phyloP scores from a whole-genome alignment of 2,888 invertebrate species.

The Penaeus monodon region DNA sequence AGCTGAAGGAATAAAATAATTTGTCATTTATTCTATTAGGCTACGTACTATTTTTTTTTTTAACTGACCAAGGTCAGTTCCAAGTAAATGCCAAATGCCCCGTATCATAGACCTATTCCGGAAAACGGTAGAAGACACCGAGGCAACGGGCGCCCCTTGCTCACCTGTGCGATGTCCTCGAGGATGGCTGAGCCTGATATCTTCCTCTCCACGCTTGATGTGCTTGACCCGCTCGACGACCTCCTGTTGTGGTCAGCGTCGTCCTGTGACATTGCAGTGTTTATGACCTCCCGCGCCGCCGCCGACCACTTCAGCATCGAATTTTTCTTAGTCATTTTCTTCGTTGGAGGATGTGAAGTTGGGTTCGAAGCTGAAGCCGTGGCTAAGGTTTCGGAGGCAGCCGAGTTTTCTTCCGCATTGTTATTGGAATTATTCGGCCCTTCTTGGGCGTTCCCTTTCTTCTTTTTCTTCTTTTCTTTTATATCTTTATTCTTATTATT shows the following conservation, averaged over 20 bases:
- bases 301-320: conserved; percentile 47
- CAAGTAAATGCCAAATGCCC: too few species aligned
- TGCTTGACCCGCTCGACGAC: conserved; percentile 26
- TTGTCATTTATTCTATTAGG: too few species aligned
- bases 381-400: neutral
- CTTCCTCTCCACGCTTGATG: conserved; percentile 22
- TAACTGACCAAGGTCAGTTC: too few species aligned
- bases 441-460: too few species aligned
- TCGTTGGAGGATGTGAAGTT: neutral
- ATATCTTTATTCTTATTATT: too few species aligned
- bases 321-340: conserved; percentile 37
- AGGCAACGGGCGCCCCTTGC: neutral
- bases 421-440: too few species aligned
- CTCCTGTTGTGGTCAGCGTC: neutral
- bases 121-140: too few species aligned
- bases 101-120: too few species aligned
- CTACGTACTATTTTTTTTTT: too few species aligned
- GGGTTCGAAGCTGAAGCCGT: neutral
- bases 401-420: neutral
- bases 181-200: conserved; percentile 43
- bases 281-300: conserved; percentile 41
- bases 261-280: neutral
- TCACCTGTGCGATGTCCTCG: conserved; percentile 61
- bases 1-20: too few species aligned
- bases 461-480: too few species aligned